Percentiles rank a stretch among this genome's conserved stretches.
phyloP scores from a whole-genome alignment of 2,113 vertebrate genomes.

The Silurus glanis region DNA sequence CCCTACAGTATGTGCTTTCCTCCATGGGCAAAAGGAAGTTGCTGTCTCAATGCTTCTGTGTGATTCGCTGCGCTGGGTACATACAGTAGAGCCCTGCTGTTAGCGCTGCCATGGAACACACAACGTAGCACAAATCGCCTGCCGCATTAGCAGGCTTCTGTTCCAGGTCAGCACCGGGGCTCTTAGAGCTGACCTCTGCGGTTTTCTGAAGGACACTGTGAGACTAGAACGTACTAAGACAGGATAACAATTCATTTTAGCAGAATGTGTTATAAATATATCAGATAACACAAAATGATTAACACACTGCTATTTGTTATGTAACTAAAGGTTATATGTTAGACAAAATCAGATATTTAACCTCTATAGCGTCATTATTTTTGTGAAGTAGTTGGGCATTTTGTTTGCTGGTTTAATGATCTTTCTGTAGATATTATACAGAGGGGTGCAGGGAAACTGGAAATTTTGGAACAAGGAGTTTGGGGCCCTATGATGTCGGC shows the following conservation, averaged over 20 bases:
- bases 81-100: not conserved
- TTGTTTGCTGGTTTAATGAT: not conserved
- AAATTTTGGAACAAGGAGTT: too few species aligned
- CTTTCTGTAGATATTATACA: not conserved
- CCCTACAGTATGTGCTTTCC: not conserved
- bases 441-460: too few species aligned
- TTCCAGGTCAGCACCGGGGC: slow-evolving; percentile 3
- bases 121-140: slow-evolving; percentile 23
- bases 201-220: slow-evolving; percentile 21
- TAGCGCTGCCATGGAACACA: slow-evolving; percentile 9
- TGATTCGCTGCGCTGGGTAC: slow-evolving; percentile 21
- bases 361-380: not conserved
- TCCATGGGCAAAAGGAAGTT: slow-evolving; percentile 6
- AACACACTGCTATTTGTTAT: not conserved
- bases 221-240: not conserved
- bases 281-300: not conserved
- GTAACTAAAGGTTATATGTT: not conserved
- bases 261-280: not conserved
- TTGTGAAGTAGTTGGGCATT: not conserved
- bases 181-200: slow-evolving; percentile 32
- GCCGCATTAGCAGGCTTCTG: slow-evolving; percentile 16
- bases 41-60: slow-evolving; percentile 17
- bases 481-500: too few species aligned
- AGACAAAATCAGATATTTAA: not conserved
- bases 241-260: not conserved